These are phyloP conservation scores for Drosophila paulistorum DNA, from an alignment of 1,140 invertebrate species.

Conservation along the genomic window DNA sequence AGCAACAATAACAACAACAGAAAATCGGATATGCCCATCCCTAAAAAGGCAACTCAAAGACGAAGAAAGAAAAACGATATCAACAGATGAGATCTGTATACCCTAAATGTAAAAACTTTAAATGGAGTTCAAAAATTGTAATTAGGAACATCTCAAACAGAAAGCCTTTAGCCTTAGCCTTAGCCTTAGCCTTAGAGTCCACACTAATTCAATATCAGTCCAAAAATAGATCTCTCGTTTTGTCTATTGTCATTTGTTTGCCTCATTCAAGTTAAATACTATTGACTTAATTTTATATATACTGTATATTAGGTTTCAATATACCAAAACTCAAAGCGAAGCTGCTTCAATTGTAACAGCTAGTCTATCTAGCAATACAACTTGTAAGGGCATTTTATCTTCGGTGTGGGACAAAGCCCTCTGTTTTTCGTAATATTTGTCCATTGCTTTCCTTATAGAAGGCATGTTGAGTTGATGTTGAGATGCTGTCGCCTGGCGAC, in stretches of 20 bases:
- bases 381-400: not conserved
- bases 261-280: too few relatives aligned
- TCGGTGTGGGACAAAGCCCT: too few relatives aligned
- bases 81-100: constrained; percentile 30
- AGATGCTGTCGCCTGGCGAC: constrained; percentile 74
- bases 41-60: constrained; percentile 58
- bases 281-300: too few relatives aligned
- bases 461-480: constrained; percentile 48
- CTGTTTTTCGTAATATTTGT: constrained; percentile 18
- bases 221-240: too few relatives aligned
- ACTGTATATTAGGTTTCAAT: too few relatives aligned
- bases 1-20: constrained; percentile 32
- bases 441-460: constrained; percentile 43
- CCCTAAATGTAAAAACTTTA: constrained; percentile 13
- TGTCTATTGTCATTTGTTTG: too few relatives aligned
- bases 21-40: constrained; percentile 81
- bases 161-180: not conserved
- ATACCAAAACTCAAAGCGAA: too few relatives aligned
- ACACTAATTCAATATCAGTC: too few relatives aligned
- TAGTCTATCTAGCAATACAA: too few relatives aligned
- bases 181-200: too few relatives aligned
- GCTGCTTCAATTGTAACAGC: too few relatives aligned
- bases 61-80: constrained; percentile 31
- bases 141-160: not conserved
- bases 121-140: not conserved